Percentiles rank a stretch among this genome's conserved stretches.
Evolutionary conservation across 2,888 invertebrate species (phyloP).

Genomic region (Drosophila quinaria): DNA sequence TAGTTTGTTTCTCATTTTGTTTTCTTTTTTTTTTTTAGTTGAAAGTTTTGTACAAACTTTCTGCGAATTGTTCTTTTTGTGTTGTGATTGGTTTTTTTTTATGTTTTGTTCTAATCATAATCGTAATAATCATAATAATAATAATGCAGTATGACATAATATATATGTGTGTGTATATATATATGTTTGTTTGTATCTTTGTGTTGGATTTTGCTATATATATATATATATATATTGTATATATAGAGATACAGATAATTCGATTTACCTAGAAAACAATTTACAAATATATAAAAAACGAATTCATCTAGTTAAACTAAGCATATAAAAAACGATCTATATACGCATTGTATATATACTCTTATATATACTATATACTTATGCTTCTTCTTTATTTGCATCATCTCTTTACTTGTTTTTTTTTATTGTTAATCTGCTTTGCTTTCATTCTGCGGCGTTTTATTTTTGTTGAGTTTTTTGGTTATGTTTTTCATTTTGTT

Average conservation of each 20-base stretch:
- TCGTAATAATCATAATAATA: conserved; percentile 53
- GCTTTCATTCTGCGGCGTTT: conserved; percentile 13
- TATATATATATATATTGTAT: conserved; percentile 21
- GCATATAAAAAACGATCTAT: conserved; percentile 61
- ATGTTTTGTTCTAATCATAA: conserved; percentile 33
- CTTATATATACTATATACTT: conserved; percentile 32
- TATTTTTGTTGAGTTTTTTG: conserved; percentile 2
- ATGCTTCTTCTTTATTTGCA: conserved; percentile 9
- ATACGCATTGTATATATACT: conserved; percentile 43
- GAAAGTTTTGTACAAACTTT: conserved; percentile 56
- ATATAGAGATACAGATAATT: conserved; percentile 65
- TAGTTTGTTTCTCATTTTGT: conserved; percentile 54
- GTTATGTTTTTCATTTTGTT: conserved; percentile 16
- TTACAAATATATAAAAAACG: conserved; percentile 80
- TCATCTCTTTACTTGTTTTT: not conserved
- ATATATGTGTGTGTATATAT: conserved; percentile 39
- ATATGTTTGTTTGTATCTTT: conserved; percentile 18
- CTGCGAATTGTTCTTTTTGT: conserved; percentile 38
- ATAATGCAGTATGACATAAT: conserved; percentile 71
- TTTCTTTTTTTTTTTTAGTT: conserved; percentile 49
- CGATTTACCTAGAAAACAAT: conserved; percentile 84
- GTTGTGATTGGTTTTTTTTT: conserved; percentile 50
- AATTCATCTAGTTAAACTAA: conserved; percentile 74
- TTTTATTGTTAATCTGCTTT: conserved; percentile 40
- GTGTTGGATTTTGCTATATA: conserved; percentile 2